Evolutionary conservation across 2,797 vertebrate species (phyloP), one percentile per base, ranked within the genome.

Genomic region (Cossypha heuglini): DNA sequence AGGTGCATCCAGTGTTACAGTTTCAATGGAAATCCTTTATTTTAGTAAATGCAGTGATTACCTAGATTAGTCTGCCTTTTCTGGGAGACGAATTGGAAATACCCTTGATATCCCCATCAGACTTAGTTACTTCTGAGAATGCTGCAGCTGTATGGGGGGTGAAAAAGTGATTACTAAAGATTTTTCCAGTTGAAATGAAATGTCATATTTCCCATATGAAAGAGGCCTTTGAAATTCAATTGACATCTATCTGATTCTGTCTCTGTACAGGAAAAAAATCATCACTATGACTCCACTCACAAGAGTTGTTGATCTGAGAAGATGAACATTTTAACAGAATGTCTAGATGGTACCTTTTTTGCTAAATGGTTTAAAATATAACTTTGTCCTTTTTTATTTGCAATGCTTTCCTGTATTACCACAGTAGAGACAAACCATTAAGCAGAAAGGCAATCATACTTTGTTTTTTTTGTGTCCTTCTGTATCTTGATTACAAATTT

Each of bases 1-100:
- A 18, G 2, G 0, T 13, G 16, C 22, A 10, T 42, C 9, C 24
- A 33, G 0, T 45, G 10, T 13, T 55, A 7, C 8, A 4, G 16
- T 38, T 85, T 35, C 48, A 52, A 0, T 3, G 3, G 24, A 71
- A 76, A 49, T 26, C 3, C 11, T 33, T 37, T 18, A 6, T 38
- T 55, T 66, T 80, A 37, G 10, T 28, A 46, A 80, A 20, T 4
- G 4, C 37, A 25, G 3, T n/a, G 19, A 6, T 73, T 43, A 48
- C 24, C 5, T 33, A 14, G 4, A 4, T 43, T 54, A 49, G 18
- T 25, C 14, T 38, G 48, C 38, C 13, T 37, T 80, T 77, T 42
- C 35, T 33, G 46, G 31, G 16, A 78, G 46, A 42, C 19, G 31
- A 58, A 31, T 55, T 35, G 0, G 0, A 69, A 69, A 22, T 61